A percentile compares a stretch with the other conserved stretches of the same genome.
Evolutionary conservation across 2,113 vertebrate species (phyloP).

Genomic region (Plestiodon gilberti): DNA sequence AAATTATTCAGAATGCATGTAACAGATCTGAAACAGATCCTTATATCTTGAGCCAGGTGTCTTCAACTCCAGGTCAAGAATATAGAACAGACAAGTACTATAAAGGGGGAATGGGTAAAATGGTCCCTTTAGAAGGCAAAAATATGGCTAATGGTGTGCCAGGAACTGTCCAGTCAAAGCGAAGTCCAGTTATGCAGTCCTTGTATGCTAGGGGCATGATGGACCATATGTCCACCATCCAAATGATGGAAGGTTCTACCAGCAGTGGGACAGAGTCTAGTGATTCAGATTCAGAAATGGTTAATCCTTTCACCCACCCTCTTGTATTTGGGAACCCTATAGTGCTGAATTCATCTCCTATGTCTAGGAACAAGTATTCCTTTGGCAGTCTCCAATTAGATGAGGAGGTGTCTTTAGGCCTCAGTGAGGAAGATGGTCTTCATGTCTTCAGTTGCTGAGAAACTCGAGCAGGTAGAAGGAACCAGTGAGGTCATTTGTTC

Average conservation of each 20-base stretch:
- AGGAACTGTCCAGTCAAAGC: slow-evolving; percentile 65
- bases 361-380: slow-evolving; percentile 80
- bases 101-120: slow-evolving; percentile 62
- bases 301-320: slow-evolving; percentile 74
- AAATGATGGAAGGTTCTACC: slow-evolving; percentile 84
- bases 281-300: slow-evolving; percentile 86
- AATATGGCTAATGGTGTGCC: slow-evolving; percentile 83
- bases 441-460: slow-evolving; percentile 81
- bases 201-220: slow-evolving; percentile 37
- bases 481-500: not conserved
- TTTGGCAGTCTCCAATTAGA: slow-evolving; percentile 84
- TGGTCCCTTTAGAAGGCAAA: slow-evolving; percentile 78
- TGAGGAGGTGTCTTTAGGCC: slow-evolving; percentile 78
- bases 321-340: slow-evolving; percentile 73
- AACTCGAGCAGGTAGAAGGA: accelerated
- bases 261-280: slow-evolving; percentile 92
- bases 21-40: slow-evolving; percentile 84
- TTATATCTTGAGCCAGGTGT: slow-evolving; percentile 81
- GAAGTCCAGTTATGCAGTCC: slow-evolving; percentile 58
- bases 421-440: slow-evolving; percentile 82
- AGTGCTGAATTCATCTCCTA: slow-evolving; percentile 73
- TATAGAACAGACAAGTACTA: slow-evolving; percentile 64
- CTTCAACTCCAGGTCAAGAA: slow-evolving; percentile 63
- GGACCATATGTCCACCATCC: slow-evolving; percentile 75
- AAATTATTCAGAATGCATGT: slow-evolving; percentile 66